Base-by-base conservation (phyloP, 2,113 vertebrate species). In the Carettochelys insculpta region DNA sequence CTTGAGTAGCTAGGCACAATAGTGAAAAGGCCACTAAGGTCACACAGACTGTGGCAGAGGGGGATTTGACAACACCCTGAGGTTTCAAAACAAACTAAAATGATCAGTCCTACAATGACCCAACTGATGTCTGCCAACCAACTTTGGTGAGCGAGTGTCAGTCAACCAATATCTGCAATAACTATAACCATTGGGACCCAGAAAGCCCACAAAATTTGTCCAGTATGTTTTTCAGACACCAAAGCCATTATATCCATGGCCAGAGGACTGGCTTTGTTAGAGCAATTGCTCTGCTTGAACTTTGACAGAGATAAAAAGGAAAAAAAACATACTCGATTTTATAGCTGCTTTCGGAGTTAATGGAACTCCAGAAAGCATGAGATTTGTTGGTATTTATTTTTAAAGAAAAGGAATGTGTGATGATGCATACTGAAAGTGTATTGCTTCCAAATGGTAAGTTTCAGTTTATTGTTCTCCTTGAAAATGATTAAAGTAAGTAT, bases 71-170 rank as follows among this genome's bases (percentile, higher is more conserved):
- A 73, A 83, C 84, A 34, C 77, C 31, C 1, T 81, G 52, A 86
- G 48, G 43, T 92, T 94, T 82, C 61, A 83, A n/a, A 86, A 48
- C 56, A 93, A 51, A 50, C 56, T 77, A n/a, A 84, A 86, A 90
- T 43, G 17, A n/a, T 87, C 71, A 50, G 8, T 50, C 58, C 41
- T 82, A 29, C 38, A 77, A 43, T 82, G 51, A 80, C 82, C n/a
- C 22, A 43, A 43, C 86, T 89, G 54, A 11, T 68, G 34, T n/a
- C 38, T 4, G 78, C 79, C 71, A 80, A 41, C 50, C 17, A 80
- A 12, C n/a, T 81, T 52, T 54, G 47, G 41, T 11, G 56, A 58
- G 61, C 79, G 78, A 90, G 9, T 52, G 78, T 20, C 82, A 31
- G 25, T 41, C 53, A 92, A 25, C 31, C 29, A 25, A 43, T 2